Conservation (phyloP, 2,113 vertebrate genomes). For the Hemichromis elongatus region DNA sequence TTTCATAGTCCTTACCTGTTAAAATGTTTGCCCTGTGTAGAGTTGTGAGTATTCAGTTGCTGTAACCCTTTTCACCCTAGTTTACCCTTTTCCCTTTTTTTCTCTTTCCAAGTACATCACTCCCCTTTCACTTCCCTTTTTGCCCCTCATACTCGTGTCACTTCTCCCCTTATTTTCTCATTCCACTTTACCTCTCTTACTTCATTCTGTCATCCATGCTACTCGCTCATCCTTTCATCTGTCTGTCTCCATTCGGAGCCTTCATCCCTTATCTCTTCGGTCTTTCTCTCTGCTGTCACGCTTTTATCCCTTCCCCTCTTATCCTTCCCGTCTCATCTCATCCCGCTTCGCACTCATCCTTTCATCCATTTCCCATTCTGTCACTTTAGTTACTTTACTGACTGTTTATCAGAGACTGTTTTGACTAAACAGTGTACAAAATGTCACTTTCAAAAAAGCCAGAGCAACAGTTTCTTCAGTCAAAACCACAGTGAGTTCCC, state of each 20-base stretch:
- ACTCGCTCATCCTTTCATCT: slow-evolving; percentile 43
- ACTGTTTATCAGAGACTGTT: slow-evolving; percentile 25
- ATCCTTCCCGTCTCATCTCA: slow-evolving; percentile 42
- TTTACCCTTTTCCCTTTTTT: not conserved
- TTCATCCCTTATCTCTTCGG: slow-evolving; percentile 43
- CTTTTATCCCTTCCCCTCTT: slow-evolving; percentile 51
- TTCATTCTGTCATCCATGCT: slow-evolving; percentile 22
- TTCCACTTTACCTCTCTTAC: slow-evolving; percentile 3
- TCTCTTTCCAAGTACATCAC: not conserved
- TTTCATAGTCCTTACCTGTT: not conserved
- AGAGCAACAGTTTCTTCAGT: not conserved
- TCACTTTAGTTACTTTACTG: slow-evolving; percentile 31
- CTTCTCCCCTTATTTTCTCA: not conserved
- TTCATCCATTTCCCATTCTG: slow-evolving; percentile 26
- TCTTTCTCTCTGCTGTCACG: slow-evolving; percentile 33
- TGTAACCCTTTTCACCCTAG: not conserved
- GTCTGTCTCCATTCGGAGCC: slow-evolving; percentile 14
- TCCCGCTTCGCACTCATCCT: slow-evolving; percentile 21
- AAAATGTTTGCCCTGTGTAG: not conserved
- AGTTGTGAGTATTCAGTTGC: not conserved
- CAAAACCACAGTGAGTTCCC: not conserved
- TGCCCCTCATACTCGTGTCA: not conserved
- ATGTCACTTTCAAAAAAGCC: slow-evolving; percentile 15
- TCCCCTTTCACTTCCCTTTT: not conserved
- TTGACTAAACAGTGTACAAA: slow-evolving; percentile 23